Percentiles rank a stretch among this genome's conserved stretches.
phyloP scores from a whole-genome alignment of 2,113 vertebrate genomes.

The Herpailurus yagouaroundi region DNA sequence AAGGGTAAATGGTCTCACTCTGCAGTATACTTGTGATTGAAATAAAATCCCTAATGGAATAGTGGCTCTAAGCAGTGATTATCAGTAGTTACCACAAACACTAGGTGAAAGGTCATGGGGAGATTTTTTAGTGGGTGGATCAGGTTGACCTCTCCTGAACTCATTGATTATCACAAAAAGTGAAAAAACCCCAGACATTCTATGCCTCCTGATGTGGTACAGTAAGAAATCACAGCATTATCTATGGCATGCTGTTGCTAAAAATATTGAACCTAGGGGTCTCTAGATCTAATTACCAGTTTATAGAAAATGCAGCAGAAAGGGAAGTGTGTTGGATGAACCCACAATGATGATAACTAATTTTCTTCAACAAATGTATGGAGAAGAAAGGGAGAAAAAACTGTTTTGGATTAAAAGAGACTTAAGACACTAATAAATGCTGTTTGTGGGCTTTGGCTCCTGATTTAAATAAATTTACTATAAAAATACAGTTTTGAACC shows the following conservation, averaged over 20 bases:
- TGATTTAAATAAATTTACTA: neutral
- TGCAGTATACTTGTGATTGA: neutral
- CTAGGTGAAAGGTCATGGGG: neutral
- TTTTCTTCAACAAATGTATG: neutral
- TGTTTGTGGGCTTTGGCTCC: neutral
- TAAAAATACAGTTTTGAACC: neutral
- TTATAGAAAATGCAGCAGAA: neutral
- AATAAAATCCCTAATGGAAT: neutral
- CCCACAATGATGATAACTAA: neutral
- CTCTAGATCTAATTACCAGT: neutral
- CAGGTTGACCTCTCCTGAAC: neutral
- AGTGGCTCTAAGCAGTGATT: neutral
- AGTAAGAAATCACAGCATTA: neutral
- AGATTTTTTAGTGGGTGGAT: neutral
- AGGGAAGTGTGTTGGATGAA: neutral
- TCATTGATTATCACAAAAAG: neutral
- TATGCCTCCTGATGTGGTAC: neutral
- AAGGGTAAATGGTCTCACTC: neutral
- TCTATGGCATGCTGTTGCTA: neutral
- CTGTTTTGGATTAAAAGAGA: neutral
- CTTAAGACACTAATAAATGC: neutral
- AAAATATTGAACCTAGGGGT: conserved; percentile 14
- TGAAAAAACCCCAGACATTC: neutral
- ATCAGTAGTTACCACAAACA: neutral
- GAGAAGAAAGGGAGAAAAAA: neutral